Evolutionary conservation across 2,888 invertebrate genomes (phyloP).

Genomic region (Epistrophe grossulariae): DNA sequence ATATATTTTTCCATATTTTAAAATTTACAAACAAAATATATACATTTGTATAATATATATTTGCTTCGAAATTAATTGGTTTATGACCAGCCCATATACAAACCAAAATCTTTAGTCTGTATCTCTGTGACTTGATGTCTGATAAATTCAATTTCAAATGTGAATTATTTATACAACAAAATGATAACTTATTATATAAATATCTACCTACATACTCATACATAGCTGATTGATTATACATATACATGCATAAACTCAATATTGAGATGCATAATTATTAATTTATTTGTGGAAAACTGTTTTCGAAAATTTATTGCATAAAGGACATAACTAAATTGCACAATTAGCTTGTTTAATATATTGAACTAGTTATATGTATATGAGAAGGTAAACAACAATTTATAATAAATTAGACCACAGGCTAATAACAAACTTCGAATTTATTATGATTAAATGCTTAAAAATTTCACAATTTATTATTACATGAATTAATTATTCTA

Average conservation of each 20-base stretch:
- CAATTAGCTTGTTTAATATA: neutral
- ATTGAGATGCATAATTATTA: neutral
- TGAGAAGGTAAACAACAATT: neutral
- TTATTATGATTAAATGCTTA: neutral
- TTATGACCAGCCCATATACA: too few relatives aligned
- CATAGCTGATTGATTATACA: neutral
- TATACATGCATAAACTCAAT: neutral
- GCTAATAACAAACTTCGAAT: neutral
- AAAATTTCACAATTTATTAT: neutral
- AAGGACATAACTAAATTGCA: neutral
- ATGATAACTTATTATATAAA: too few relatives aligned
- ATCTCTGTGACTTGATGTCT: too few relatives aligned
- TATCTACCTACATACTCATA: too few relatives aligned
- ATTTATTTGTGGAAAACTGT: neutral
- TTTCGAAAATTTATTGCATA: neutral
- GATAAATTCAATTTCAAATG: too few relatives aligned
- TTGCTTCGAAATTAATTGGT: too few relatives aligned
- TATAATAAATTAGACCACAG: neutral
- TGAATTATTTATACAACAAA: too few relatives aligned
- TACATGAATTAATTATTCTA: neutral
- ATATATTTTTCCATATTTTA: too few relatives aligned
- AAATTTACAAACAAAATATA: too few relatives aligned
- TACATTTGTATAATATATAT: too few relatives aligned
- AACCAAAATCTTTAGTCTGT: too few relatives aligned
- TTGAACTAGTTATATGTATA: neutral